A percentile compares a stretch with the other conserved stretches of the same genome.
Conservation (phyloP, 2,113 vertebrate genomes). For the Gobio gobio region DNA sequence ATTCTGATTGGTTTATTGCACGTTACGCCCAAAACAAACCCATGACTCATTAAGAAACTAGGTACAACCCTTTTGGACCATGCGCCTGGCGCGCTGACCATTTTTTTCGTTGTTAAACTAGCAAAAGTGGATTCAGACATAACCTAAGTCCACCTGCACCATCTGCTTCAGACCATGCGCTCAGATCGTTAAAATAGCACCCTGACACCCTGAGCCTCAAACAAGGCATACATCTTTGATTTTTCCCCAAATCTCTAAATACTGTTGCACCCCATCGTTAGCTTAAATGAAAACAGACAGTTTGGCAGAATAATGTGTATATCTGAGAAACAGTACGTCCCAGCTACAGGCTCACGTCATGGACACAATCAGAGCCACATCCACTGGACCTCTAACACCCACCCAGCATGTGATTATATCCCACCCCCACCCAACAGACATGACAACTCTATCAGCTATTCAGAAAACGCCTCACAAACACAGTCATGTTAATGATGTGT, state of each 20-base stretch:
- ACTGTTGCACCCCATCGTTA: background rate
- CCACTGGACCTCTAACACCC: background rate
- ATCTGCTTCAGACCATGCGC: too few species aligned
- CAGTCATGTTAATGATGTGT: background rate
- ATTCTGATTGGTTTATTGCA: too few species aligned
- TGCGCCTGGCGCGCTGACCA: too few species aligned
- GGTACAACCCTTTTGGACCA: too few species aligned
- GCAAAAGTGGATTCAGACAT: too few species aligned
- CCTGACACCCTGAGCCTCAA: background rate
- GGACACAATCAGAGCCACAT: background rate
- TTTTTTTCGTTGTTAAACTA: too few species aligned
- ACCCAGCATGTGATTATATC: background rate
- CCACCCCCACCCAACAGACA: background rate
- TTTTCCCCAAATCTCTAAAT: background rate
- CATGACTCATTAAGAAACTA: too few species aligned
- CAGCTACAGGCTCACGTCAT: background rate
- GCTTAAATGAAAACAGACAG: slow-evolving; percentile 1
- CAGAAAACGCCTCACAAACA: background rate
- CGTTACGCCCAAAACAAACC: too few species aligned
- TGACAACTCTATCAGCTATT: background rate
- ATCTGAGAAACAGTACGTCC: background rate
- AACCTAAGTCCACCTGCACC: too few species aligned
- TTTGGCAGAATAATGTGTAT: background rate
- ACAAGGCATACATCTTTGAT: background rate
- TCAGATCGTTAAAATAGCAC: too few species aligned